Conservation (phyloP, 2,113 vertebrate genomes). For the Myrmecobius fasciatus region DNA sequence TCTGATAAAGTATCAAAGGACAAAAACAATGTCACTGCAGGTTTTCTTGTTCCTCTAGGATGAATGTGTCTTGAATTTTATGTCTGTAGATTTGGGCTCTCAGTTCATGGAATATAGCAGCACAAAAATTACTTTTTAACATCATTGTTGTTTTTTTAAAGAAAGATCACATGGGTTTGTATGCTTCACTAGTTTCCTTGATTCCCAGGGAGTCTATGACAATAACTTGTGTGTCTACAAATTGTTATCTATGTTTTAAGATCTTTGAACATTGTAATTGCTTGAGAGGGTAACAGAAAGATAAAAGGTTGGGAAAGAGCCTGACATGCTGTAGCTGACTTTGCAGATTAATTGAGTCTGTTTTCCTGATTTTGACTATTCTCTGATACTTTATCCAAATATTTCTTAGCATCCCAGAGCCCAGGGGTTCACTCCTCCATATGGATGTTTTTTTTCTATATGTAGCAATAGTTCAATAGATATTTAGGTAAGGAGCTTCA, state of each 20-base stretch:
- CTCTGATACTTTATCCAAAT: not conserved
- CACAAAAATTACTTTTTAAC: not conserved
- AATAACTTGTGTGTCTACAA: not conserved
- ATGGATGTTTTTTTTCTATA: not conserved
- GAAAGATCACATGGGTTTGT: not conserved
- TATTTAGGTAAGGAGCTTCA: not conserved
- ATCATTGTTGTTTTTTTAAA: not conserved
- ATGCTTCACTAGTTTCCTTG: not conserved
- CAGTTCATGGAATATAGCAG: not conserved
- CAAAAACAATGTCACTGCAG: not conserved
- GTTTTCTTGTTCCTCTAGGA: not conserved
- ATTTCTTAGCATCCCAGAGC: not conserved
- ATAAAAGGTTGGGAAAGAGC: not conserved
- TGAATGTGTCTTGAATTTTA: not conserved
- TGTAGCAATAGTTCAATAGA: not conserved
- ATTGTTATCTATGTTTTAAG: not conserved
- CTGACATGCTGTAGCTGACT: not conserved
- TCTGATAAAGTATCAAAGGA: not conserved
- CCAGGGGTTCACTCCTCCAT: not conserved
- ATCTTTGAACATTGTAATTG: not conserved
- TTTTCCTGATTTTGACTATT: not conserved
- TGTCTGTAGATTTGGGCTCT: not conserved
- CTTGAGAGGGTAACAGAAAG: not conserved
- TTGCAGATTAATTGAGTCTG: not conserved
- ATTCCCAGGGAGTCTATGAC: not conserved